Percentiles rank a stretch among this genome's conserved stretches.
Conservation (phyloP, 2,888 invertebrate genomes). For the Melikaiella ostensackeni region DNA sequence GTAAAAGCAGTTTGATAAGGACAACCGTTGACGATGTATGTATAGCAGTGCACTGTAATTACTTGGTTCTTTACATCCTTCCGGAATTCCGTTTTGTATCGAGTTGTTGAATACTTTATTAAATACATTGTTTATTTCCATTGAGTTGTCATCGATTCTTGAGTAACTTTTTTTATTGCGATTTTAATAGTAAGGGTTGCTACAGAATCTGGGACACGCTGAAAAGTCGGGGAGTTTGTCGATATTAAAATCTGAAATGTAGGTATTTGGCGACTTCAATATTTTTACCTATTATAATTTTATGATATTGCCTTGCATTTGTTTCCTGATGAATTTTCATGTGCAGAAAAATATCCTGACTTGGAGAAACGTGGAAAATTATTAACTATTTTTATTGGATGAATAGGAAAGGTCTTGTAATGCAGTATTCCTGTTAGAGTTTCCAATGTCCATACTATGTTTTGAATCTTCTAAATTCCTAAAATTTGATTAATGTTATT, state of each 20-base stretch:
- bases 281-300: background rate
- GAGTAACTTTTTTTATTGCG: background rate
- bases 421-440: too few relatives aligned
- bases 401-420: too few relatives aligned
- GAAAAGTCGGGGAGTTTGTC: background rate
- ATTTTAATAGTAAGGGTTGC: background rate
- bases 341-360: too few relatives aligned
- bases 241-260: background rate
- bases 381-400: too few relatives aligned
- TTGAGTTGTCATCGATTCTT: background rate
- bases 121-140: background rate
- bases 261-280: too few relatives aligned
- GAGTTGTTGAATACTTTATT: background rate
- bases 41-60: slow-evolving; percentile 33
- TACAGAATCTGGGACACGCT: background rate
- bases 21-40: slow-evolving; percentile 17
- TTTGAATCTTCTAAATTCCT: too few relatives aligned
- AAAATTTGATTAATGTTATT: too few relatives aligned
- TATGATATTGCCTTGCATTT: background rate
- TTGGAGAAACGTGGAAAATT: too few relatives aligned
- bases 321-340: too few relatives aligned
- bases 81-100: background rate
- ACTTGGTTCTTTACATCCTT: slow-evolving; percentile 24
- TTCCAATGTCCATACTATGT: too few relatives aligned
- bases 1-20: slow-evolving; percentile 31